Conservation (phyloP, 2,797 vertebrate species). For the Oceanodroma leucorhoa region DNA sequence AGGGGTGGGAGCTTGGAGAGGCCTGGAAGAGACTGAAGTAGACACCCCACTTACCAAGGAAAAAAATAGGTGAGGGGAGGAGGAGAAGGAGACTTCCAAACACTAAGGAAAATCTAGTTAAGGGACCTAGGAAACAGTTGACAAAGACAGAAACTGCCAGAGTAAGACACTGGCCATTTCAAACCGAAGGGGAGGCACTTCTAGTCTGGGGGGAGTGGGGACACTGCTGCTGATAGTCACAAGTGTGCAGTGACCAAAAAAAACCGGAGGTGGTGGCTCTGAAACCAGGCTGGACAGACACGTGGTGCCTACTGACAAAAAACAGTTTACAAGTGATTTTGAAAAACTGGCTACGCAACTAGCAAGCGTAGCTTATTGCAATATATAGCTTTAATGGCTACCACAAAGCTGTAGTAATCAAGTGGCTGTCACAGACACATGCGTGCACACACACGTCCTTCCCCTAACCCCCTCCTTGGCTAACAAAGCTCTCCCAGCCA, state of each 20-base stretch:
- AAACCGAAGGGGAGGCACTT: background rate
- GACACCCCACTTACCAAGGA: background rate
- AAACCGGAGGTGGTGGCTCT: background rate
- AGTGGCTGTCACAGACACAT: accelerated
- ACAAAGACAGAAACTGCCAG: background rate
- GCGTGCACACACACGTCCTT: too few relatives aligned
- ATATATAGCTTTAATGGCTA: background rate
- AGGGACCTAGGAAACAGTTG: background rate
- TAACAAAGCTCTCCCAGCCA: background rate
- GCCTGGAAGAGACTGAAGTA: background rate
- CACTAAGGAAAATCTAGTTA: background rate
- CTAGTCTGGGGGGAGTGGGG: accelerated
- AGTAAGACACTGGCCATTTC: background rate
- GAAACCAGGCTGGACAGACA: background rate
- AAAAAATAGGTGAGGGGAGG: background rate
- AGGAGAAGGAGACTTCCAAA: background rate
- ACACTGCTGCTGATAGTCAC: background rate
- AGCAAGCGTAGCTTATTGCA: accelerated
- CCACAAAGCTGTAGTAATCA: background rate
- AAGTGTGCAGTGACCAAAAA: background rate
- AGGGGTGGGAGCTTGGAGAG: background rate
- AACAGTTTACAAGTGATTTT: background rate
- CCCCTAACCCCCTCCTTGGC: background rate
- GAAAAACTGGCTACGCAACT: background rate
- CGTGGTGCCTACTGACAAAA: accelerated